Evolutionary conservation across 1,140 invertebrate species (phyloP), one percentile per base, ranked within the genome.

Genomic region (Drosophila leontia): DNA sequence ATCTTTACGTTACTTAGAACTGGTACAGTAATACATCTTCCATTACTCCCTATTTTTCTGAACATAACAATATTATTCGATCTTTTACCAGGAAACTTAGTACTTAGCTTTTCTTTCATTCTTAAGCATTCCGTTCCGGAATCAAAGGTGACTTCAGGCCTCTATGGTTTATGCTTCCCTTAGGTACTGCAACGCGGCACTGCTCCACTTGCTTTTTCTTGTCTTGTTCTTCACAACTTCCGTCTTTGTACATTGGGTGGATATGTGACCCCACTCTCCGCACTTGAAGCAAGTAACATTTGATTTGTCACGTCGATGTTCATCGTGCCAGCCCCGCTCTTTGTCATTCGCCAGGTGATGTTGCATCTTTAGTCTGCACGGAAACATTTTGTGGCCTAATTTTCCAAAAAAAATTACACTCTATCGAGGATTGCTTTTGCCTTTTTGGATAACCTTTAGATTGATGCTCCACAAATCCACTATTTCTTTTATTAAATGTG

Each of bases 401-500:
- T 26, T 26, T 26, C 62, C 44, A 29, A 19, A 45, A 75, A 12
- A 75, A 70, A 59, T 69, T 37, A 26, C 58, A 68, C 35, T 72
- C 51, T 19, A 68, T 57, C 44, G 57, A 44, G 19, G 57, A 48
- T 37, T 42, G 56, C 12, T 74, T 72, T 65, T 65, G 61, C 15
- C 47, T 15, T 63, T 70, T 56, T 13, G 34, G 23, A 50, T 42
- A 42, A 7, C 12, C 17, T 47, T 55, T 58, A 19, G 50, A 26
- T 48, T 63, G 68, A 19, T 63, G 59, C 50, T 56, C 50, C 23
- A 34, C 1, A 37, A 19, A 29, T 19, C 19, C 44, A 29, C n/a
- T 71, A 63, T 51, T 71, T 35, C 68, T 26, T 71, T 71, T 61
- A 61, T n/a, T 60, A 29, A 64, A 64, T 32, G 61, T 64, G 7